phyloP scores from a whole-genome alignment of 1,140 invertebrate genomes.

The Drosophila pseudoananassae region DNA sequence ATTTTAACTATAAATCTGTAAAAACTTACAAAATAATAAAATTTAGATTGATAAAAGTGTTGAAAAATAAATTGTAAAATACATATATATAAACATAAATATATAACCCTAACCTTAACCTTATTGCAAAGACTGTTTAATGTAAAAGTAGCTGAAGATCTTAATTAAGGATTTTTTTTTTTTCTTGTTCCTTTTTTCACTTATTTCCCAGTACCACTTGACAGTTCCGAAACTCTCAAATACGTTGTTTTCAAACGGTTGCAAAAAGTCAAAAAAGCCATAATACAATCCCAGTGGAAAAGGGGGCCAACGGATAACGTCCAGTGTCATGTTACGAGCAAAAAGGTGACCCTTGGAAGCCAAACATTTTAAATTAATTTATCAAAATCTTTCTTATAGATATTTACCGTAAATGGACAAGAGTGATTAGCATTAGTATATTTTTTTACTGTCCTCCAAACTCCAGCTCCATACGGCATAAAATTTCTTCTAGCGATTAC shows the following conservation, averaged over 20 bases:
- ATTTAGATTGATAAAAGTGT: too few species aligned
- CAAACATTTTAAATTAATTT: too few species aligned
- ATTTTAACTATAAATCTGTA: too few species aligned
- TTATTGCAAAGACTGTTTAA: too few species aligned
- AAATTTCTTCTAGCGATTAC: neutral
- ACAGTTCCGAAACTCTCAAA: neutral
- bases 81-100: too few species aligned
- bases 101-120: too few species aligned
- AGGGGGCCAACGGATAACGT: neutral
- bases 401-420: neutral
- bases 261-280: neutral
- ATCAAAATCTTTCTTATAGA: too few species aligned
- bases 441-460: neutral
- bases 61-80: too few species aligned
- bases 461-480: neutral
- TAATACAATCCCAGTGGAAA: neutral
- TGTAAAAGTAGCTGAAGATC: neutral
- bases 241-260: neutral
- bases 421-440: neutral
- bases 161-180: neutral
- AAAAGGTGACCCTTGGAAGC: neutral
- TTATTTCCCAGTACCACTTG: neutral
- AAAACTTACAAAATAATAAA: too few species aligned
- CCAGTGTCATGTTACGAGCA: neutral
- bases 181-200: neutral